These are phyloP conservation scores for Siphamia tubifer DNA, from an alignment of 2,113 vertebrate genomes.

Conservation along the genomic window DNA sequence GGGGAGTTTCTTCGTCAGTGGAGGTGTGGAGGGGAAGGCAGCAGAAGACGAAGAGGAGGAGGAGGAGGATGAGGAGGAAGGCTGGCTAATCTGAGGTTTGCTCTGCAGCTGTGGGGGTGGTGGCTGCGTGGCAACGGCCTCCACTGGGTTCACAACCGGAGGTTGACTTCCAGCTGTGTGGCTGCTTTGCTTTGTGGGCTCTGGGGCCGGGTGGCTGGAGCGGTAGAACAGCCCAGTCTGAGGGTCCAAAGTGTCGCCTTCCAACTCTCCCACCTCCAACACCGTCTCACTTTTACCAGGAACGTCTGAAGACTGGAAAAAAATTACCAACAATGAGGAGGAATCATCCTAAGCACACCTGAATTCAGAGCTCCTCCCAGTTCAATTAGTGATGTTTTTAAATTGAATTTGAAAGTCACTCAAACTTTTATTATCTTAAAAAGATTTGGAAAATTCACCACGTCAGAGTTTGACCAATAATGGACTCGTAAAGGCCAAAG, in stretches of 20 bases:
- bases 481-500: too few species aligned
- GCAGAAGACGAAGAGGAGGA: too few species aligned
- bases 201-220: conserved; percentile 77
- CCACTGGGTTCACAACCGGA: not conserved
- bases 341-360: not conserved
- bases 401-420: too few species aligned
- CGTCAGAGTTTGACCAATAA: too few species aligned
- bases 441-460: too few species aligned
- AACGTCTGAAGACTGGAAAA: conserved; percentile 81
- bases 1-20: conserved; percentile 83
- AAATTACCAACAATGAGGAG: not conserved
- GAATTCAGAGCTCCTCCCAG: too few species aligned
- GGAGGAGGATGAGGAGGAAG: conserved; percentile 85
- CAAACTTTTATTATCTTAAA: too few species aligned
- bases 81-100: conserved; percentile 80
- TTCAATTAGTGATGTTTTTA: not conserved
- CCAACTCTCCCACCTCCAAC: conserved; percentile 90
- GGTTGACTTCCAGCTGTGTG: not conserved
- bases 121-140: conserved; percentile 16
- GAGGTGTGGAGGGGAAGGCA: conserved; percentile 62
- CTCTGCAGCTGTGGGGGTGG: conserved; percentile 61
- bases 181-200: conserved; percentile 77
- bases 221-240: conserved; percentile 98
- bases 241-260: conserved; percentile 96
- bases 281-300: conserved; percentile 80